Conservation (phyloP, 2,113 vertebrate species). For the Ramphastos sulfuratus region DNA sequence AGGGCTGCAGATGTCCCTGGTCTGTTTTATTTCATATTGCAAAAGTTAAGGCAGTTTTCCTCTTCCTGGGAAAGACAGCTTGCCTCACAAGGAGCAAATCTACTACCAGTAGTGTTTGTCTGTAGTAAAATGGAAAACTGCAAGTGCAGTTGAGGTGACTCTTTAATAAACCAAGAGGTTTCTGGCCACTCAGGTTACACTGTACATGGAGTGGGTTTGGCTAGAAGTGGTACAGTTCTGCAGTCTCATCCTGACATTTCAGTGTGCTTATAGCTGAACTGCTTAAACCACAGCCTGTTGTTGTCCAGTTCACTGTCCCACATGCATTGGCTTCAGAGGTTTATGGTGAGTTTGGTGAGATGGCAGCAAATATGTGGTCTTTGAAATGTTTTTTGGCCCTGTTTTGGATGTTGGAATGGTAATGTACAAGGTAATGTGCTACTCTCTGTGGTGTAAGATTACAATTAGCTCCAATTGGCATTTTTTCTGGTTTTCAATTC, state of each 20-base stretch:
- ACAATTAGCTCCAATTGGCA: neutral
- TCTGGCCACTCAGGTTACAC: neutral
- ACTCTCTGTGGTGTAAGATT: neutral
- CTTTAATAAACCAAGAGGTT: neutral
- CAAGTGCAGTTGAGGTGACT: neutral
- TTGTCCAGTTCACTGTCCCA: neutral
- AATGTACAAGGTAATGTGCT: neutral
- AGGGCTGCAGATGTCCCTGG: neutral
- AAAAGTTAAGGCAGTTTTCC: neutral
- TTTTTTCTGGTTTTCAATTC: neutral
- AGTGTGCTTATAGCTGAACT: neutral
- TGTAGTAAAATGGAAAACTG: neutral
- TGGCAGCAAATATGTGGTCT: neutral
- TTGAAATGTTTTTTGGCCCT: neutral
- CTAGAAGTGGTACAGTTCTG: neutral
- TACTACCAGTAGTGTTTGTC: rapidly evolving
- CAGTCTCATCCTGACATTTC: neutral
- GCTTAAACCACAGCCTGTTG: neutral
- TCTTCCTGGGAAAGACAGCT: neutral
- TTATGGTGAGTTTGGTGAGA: rapidly evolving
- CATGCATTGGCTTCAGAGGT: neutral
- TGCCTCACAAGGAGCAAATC: neutral
- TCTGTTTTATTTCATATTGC: neutral
- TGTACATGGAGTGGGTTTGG: neutral
- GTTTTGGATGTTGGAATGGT: neutral